Base-by-base conservation (phyloP, 2,113 vertebrate species). In the Tricholaema leucomelas region DNA sequence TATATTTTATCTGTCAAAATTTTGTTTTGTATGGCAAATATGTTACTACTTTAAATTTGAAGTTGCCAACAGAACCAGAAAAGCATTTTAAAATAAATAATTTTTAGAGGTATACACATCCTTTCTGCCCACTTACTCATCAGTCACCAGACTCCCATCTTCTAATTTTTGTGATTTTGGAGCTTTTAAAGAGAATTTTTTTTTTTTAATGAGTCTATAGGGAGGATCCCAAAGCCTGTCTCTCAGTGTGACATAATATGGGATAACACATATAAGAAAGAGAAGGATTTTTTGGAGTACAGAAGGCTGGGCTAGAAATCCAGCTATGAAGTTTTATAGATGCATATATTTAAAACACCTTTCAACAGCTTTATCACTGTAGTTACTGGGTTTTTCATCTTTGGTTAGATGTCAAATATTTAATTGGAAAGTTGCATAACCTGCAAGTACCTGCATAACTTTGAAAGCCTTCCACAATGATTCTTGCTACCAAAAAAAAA, bases 301-400 rank as follows among this genome's bases (percentile, higher is more conserved):
- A 74, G 65, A 46, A 90, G 48, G 33, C 56, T 85, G 72, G 79
- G 46, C 42, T 52, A 77, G 72, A 93, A 82, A 93, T 59, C 52
- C 36, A 70, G 25, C 46, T 55, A 76, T 73, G 75, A 87, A 92
- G 46, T 46, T 89, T 93, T 87, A 81, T 59, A 80, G 85, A 90
- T 71, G 72, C 79, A 80, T 92, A 63, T 74, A 90, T 83, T 95
- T 92, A 92, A 94, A 93, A 89, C 81, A 89, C 35, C 13, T 75
- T 92, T 95, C 91, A 77, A 84, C n/a, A 93, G 89, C 65, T 89
- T 92, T 78, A 85, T 82, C 73, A 80, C 85, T 87, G 78, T 28
- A 74, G 75, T 81, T 94, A 85, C 73, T 89, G 54, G 61, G 92
- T 94, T 96, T 96, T 92, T 92, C 75, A 69, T 91, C 65, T 89